A percentile compares a stretch with the other conserved stretches of the same genome.
Conservation (phyloP, 2,888 invertebrate species). For the Stegana nigrithorax region DNA sequence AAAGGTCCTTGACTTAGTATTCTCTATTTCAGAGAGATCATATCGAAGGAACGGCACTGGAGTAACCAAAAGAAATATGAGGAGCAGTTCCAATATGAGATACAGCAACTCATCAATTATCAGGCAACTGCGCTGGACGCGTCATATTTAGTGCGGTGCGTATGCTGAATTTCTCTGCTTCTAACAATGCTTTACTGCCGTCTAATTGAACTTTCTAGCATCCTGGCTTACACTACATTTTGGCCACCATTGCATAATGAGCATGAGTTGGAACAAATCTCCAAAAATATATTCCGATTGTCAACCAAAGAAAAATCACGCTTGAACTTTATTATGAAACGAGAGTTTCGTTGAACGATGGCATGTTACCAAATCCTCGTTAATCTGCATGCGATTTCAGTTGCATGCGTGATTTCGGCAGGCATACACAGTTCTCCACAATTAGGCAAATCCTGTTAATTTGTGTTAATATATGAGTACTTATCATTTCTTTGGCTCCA, state of each 20-base stretch:
- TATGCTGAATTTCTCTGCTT: no score
- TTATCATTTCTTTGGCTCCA: no score
- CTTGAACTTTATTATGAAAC: not conserved
- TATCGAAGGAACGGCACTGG: not conserved
- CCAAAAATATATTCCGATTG: not conserved
- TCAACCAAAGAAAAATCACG: not conserved
- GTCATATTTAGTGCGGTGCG: not conserved
- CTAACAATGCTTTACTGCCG: not conserved
- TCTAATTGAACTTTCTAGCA: not conserved
- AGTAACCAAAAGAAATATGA: not conserved
- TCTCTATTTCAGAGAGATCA: not conserved
- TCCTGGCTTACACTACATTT: not conserved
- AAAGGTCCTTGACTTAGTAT: no score
- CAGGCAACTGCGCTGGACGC: not conserved
- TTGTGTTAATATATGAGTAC: no score
- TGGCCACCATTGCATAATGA: not conserved
- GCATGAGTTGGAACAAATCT: not conserved
- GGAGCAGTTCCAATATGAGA: not conserved
- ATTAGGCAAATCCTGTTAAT: no score
- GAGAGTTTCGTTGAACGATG: no score
- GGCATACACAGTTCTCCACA: no score
- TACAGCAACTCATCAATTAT: not conserved
- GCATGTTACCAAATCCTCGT: no score
- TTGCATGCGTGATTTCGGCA: no score
- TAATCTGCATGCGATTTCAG: no score